Conservation (phyloP, 35 echinoderm and acorn worm species). For the Heliocidaris tuberculata region DNA sequence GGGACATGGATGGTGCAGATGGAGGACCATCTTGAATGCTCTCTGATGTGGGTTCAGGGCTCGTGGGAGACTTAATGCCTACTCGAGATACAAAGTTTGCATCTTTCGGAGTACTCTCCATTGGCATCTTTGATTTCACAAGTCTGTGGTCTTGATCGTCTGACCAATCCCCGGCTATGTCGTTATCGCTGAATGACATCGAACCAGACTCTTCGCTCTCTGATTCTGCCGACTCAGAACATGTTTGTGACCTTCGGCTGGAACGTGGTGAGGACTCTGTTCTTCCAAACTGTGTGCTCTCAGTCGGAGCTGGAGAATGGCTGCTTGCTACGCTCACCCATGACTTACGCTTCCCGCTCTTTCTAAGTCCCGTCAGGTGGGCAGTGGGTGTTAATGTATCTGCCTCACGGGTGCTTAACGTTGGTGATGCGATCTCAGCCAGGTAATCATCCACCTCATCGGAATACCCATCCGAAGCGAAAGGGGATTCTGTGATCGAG, state of each 20-base stretch:
- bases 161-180: constrained; percentile 28
- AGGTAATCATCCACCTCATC: constrained; percentile 56
- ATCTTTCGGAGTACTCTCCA: constrained; percentile 23
- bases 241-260: constrained; percentile 3
- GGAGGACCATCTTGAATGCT: not conserved
- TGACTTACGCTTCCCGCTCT: constrained; percentile 28
- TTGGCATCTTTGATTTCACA: not conserved
- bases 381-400: constrained; percentile 84
- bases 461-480: constrained; percentile 54
- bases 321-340: constrained; percentile 39
- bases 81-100: not conserved
- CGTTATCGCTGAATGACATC: constrained; percentile 35
- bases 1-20: not conserved
- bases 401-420: constrained; percentile 86
- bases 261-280: constrained; percentile 46
- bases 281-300: constrained; percentile 54
- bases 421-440: constrained; percentile 81
- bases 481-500: constrained; percentile 26
- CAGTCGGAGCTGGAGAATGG: constrained; percentile 45
- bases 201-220: constrained; percentile 22
- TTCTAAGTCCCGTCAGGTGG: constrained; percentile 54
- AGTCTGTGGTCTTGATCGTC: constrained; percentile 26
- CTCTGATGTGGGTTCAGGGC: constrained; percentile 24
- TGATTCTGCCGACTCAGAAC: not conserved
- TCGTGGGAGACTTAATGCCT: not conserved